Percentiles rank a stretch among this genome's conserved stretches.
These are phyloP conservation scores for Microchrysa polita DNA, from an alignment of 2,888 invertebrate genomes.

Conservation along the genomic window DNA sequence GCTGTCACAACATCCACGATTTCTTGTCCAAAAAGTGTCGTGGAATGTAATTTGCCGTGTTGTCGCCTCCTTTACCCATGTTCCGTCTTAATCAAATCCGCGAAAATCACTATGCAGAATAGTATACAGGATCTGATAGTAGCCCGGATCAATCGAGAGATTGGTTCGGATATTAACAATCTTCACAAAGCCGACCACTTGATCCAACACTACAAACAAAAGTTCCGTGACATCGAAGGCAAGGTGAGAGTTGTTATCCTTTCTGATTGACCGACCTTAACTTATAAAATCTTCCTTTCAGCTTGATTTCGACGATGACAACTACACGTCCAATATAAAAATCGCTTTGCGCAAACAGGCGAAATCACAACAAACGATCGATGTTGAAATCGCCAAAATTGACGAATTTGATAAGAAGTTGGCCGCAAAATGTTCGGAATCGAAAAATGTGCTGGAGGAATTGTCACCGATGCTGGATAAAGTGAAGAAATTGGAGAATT, in stretches of 20 bases:
- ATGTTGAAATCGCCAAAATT: slow-evolving; percentile 66
- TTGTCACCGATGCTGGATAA: slow-evolving; percentile 64
- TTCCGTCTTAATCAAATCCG: too few species aligned
- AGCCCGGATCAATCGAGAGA: slow-evolving; percentile 67
- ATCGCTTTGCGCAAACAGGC: slow-evolving; percentile 73
- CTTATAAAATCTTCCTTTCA: slow-evolving; percentile 57
- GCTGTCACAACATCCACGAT: slow-evolving; percentile 13
- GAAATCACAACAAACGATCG: slow-evolving; percentile 64
- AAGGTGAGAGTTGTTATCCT: slow-evolving; percentile 55
- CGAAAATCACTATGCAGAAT: slow-evolving; percentile 53
- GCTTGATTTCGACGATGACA: slow-evolving; percentile 71
- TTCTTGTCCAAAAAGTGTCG: slow-evolving; percentile 14
- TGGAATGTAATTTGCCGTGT: too few species aligned
- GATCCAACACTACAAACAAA: slow-evolving; percentile 59
- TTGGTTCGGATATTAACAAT: slow-evolving; percentile 68
- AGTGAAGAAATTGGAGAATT: slow-evolving; percentile 68
- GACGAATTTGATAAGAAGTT: slow-evolving; percentile 63
- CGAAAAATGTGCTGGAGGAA: slow-evolving; percentile 57
- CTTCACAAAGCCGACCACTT: slow-evolving; percentile 67
- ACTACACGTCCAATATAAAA: slow-evolving; percentile 72
- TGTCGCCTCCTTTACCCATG: not conserved
- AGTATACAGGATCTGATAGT: slow-evolving; percentile 62
- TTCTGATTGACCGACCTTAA: slow-evolving; percentile 4
- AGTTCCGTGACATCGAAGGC: slow-evolving; percentile 55
- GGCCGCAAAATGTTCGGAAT: slow-evolving; percentile 68